Base-by-base conservation (phyloP, 2,797 vertebrate genomes). In the Microctenopoma steveboyesi region DNA sequence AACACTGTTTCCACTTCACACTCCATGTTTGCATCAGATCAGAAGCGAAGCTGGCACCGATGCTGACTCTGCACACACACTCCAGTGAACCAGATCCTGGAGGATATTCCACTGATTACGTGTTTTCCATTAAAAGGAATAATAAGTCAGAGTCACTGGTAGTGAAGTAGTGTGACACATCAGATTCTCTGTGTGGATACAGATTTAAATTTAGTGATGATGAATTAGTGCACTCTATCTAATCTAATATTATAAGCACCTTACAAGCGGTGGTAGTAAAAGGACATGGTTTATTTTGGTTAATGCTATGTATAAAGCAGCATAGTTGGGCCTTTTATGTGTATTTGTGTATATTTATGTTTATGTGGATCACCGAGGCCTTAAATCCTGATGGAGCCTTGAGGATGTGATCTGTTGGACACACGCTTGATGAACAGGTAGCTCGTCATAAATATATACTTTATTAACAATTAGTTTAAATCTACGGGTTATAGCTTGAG, bases 311-410 rank as follows among this genome's bases (percentile, higher is more conserved):
- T 42, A 14, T 42, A 3, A 40, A 40, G 13, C 39, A 4, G 13
- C 13, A 40, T 40, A 13, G 3, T 11, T 40, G 39, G 39, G 1
- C 33, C 33, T 35, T 35, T 35, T 35, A 35, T 42, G 35, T 28
- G 18, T 35, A 35, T 35, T 35, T 63, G 47, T 62, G 48, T 11
- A 10, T 25, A 1, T n/a, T 8, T 35, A 40, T 35, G 27, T 49
- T 39, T 39, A 13, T 40, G 39, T 40, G 39, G 39, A 40, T 14
- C 13, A 27, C 18, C 37, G 7, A 16, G n/a, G 5, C 30, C 22
- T 40, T 54, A 4, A 0, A 15, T 69, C 60, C 68, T 64, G 69
- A 77, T 66, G 53, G 62, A 39, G 62, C 62, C 69, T 55, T 57
- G 9, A 28, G 58, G 5, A 16, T 46, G 39, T 72, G 40, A 61